Percentiles rank a stretch among this genome's conserved stretches.
Conservation (phyloP, 2,888 invertebrate genomes). For the Brachyptera risi region DNA sequence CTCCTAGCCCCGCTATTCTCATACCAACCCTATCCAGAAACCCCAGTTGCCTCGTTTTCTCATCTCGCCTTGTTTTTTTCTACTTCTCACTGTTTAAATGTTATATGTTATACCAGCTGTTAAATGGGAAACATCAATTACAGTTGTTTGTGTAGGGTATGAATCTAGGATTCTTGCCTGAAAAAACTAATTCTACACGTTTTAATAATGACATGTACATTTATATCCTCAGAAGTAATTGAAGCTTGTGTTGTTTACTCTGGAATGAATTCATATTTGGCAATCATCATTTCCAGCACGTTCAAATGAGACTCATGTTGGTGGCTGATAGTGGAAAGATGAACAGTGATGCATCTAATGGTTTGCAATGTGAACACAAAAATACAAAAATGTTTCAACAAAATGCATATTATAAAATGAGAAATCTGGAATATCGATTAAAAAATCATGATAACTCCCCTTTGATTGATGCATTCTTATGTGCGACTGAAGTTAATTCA, state of each 20-base stretch:
- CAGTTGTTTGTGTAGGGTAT: background rate
- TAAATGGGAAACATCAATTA: constrained; percentile 16
- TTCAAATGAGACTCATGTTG: background rate
- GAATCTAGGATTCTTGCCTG: background rate
- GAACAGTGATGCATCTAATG: too few relatives aligned
- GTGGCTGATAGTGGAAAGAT: too few relatives aligned
- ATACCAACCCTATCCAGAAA: background rate
- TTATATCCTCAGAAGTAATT: constrained; percentile 11
- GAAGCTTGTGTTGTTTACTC: background rate
- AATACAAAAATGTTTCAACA: too few relatives aligned
- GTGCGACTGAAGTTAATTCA: too few relatives aligned
- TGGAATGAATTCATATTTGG: constrained; percentile 10
- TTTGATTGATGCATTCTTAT: too few relatives aligned
- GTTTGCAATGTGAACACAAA: too few relatives aligned
- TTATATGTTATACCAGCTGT: constrained; percentile 16
- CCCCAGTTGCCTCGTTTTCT: background rate
- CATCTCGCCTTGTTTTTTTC: constrained; percentile 20
- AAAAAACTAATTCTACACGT: constrained; percentile 11
- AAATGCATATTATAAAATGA: too few relatives aligned
- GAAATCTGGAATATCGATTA: too few relatives aligned
- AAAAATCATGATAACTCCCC: too few relatives aligned
- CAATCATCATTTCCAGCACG: background rate
- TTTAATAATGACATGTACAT: constrained; percentile 18
- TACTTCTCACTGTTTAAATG: constrained; percentile 5
- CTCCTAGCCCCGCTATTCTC: background rate